These are phyloP conservation scores for Exephanes ischioxanthus DNA, from an alignment of 2,888 invertebrate species.

Conservation along the genomic window DNA sequence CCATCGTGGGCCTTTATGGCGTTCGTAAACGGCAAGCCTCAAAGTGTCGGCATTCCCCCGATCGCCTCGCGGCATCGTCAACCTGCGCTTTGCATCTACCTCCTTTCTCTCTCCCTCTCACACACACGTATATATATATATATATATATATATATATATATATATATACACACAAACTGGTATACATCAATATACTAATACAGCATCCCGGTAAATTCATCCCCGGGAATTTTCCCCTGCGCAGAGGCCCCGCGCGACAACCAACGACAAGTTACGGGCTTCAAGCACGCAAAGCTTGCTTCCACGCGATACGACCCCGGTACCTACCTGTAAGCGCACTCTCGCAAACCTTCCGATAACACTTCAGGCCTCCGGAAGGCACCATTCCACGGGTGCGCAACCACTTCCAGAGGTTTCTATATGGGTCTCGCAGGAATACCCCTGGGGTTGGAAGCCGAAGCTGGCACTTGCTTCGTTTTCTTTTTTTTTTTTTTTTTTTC, in stretches of 20 bases:
- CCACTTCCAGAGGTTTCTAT: constrained; percentile 41
- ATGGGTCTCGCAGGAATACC: constrained; percentile 28
- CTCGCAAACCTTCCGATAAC: constrained; percentile 40
- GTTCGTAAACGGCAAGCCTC: constrained; percentile 48
- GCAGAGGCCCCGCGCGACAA: constrained; percentile 54
- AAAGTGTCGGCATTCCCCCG: constrained; percentile 29
- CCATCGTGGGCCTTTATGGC: constrained; percentile 23
- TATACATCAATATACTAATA: constrained; percentile 22
- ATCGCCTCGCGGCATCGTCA: constrained; percentile 40
- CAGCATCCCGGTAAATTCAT: constrained; percentile 66
- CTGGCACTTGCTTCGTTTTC: constrained; percentile 2
- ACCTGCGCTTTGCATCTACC: constrained; percentile 2
- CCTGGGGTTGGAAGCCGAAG: constrained; percentile 30
- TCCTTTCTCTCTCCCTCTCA: not conserved
- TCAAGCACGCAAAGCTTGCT: constrained; percentile 72
- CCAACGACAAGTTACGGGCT: constrained; percentile 73
- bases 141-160: not conserved
- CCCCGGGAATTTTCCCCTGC: constrained; percentile 62
- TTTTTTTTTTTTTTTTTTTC: not conserved
- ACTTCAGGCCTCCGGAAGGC: constrained; percentile 10
- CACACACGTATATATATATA: no score
- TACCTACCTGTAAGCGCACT: constrained; percentile 29
- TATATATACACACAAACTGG: not conserved
- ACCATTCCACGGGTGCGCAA: constrained; percentile 35
- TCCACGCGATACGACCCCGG: constrained; percentile 41